These are phyloP conservation scores for Pelosia muscerda DNA, from an alignment of 2,888 invertebrate genomes.

Conservation along the genomic window DNA sequence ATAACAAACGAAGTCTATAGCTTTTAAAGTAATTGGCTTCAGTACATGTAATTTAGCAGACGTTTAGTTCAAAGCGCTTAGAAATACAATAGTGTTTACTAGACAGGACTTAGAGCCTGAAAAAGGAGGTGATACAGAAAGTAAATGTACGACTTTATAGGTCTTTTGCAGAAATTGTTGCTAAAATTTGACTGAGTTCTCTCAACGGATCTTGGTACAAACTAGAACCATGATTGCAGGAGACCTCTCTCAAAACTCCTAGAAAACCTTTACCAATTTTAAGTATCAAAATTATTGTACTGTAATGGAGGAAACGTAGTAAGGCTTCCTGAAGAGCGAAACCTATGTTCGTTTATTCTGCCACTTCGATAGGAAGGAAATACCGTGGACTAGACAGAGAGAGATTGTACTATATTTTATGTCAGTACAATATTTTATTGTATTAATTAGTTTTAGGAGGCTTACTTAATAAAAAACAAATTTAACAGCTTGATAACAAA, in stretches of 20 bases:
- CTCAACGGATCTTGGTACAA: not conserved
- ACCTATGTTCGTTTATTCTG: too few species aligned
- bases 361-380: too few species aligned
- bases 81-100: constrained; percentile 36
- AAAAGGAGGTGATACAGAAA: constrained; percentile 1
- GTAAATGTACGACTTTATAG: not conserved
- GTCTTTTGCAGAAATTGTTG: not conserved
- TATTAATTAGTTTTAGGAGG: too few species aligned
- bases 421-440: too few species aligned
- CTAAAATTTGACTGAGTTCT: not conserved
- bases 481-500: too few species aligned
- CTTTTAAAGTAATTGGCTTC: constrained; percentile 51
- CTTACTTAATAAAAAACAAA: too few species aligned
- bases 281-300: not conserved
- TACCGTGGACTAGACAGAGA: too few species aligned
- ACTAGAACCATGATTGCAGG: not conserved
- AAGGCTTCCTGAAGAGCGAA: too few species aligned
- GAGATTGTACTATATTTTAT: too few species aligned
- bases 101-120: not conserved
- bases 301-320: too few species aligned
- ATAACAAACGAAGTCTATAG: constrained; percentile 46
- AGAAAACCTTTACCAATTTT: not conserved
- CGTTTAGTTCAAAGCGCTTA: constrained; percentile 34
- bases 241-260: too few species aligned
- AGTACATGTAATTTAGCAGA: constrained; percentile 46